Conservation (phyloP, 1,140 invertebrate species). For the Drosophila ambigua region DNA sequence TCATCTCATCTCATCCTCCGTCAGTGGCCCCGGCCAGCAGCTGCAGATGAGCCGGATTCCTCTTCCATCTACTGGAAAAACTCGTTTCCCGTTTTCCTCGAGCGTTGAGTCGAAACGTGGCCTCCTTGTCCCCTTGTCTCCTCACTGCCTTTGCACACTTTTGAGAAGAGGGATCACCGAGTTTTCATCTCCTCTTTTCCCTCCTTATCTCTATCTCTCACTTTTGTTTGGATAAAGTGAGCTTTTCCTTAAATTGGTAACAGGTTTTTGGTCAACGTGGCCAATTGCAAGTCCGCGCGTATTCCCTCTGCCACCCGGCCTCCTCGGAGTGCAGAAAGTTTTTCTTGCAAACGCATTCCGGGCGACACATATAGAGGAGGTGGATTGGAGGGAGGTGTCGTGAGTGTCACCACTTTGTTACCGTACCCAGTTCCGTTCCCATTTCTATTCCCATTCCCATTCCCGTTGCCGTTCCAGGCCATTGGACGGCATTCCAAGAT, state of each 20-base stretch:
- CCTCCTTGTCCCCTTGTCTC: conserved; percentile 9
- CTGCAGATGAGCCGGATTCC: conserved; percentile 39
- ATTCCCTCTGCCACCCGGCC: not conserved
- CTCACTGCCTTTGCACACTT: not conserved
- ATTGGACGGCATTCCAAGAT: conserved; percentile 1
- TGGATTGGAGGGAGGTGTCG: too few relatives aligned
- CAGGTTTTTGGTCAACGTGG: conserved; percentile 43
- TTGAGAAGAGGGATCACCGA: conserved; percentile 7
- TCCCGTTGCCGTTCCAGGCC: conserved; percentile 27
- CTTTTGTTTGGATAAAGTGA: not conserved
- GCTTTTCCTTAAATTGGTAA: conserved; percentile 40
- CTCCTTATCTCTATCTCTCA: conserved; percentile 1
- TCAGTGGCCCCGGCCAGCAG: conserved; percentile 2
- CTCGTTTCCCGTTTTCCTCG: conserved; percentile 37
- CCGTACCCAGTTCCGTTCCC: not conserved
- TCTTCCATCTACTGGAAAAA: conserved; percentile 42
- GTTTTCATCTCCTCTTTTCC: not conserved
- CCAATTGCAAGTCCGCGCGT: conserved; percentile 4
- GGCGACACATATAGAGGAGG: not conserved
- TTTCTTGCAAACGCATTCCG: conserved; percentile 10
- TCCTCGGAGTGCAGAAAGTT: conserved; percentile 6
- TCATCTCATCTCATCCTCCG: not conserved
- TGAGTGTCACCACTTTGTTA: conserved; percentile 2
- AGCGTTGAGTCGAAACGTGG: conserved; percentile 7
- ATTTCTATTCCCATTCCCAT: conserved; percentile 20